Base-by-base conservation (phyloP, 2,797 vertebrate genomes). In the Sebastes kiyomatsui region DNA sequence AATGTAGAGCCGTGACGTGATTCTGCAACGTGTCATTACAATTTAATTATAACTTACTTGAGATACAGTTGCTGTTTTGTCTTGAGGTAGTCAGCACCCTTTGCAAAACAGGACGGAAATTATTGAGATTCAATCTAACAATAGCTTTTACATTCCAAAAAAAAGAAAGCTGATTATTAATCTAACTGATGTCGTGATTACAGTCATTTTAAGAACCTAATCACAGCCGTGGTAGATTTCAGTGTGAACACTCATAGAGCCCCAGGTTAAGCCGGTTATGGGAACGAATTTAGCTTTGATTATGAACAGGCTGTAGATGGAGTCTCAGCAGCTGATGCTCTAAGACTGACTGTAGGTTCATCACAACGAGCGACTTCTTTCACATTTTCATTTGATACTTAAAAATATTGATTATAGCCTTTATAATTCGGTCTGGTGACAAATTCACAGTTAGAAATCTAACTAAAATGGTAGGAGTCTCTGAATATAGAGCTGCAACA, bases 51-150 rank as follows among this genome's bases (percentile, higher is more conserved):
- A 20, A 93, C 96, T 92, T 94, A 97, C 95, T 97, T 98, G 56
- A 99, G 91, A 93, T 99, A 99, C 18, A 99, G 97, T 7, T 97
- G 97, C 71, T 97, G 97, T 89, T 99, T 99, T 10, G 94, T 97
- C 88, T 94, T 94, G 67, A 99, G 88, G 72, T 97, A 99, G 22
- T 95, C 84, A 46, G 91, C 97, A 89, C 91, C 97, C 98, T 93
- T 88, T 79, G 33, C 33, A 79, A 88, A 77, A 88, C 27, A 60
- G 14, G 11, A 72, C 3, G 5, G 55, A 14, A 58, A 23, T 12
- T 2, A 55, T 12, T 78, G 8, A 65, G n/a, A 64, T 9, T 75
- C 6, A 66, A 16, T 30, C 20, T 7, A 46, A 67, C 35, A 46
- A 27, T 18, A 66, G 35, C 22, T 1, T 16, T 65, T 42, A 10